Conservation (phyloP, 1,140 invertebrate genomes). For the Nephotettix cincticeps region DNA sequence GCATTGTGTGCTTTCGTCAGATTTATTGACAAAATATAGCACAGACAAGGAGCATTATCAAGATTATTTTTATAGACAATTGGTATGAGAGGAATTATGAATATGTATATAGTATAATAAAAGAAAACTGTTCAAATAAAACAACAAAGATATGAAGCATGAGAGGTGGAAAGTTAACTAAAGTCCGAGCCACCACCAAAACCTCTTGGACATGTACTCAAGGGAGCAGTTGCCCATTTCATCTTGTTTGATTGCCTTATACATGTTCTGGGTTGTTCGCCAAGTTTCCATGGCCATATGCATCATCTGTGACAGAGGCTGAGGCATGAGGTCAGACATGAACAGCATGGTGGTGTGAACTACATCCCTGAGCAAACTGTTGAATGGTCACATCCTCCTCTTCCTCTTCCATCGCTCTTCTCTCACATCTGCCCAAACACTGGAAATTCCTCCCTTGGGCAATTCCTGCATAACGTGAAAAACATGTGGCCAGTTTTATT, state of each 20-base stretch:
- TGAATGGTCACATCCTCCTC: background rate
- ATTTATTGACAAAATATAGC: too few species aligned
- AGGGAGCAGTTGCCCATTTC: constrained; percentile 4
- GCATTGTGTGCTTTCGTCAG: too few species aligned
- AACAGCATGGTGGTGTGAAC: background rate
- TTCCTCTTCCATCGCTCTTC: background rate
- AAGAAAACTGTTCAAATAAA: background rate
- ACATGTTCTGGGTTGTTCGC: background rate
- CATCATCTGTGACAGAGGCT: background rate
- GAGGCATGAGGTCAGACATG: background rate
- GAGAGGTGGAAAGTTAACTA: background rate
- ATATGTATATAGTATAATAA: too few species aligned
- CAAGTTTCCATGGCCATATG: background rate
- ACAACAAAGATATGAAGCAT: background rate
- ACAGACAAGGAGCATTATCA: too few species aligned
- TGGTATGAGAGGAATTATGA: too few species aligned
- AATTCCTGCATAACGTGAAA: background rate
- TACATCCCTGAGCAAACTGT: background rate
- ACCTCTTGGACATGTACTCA: constrained; percentile 2
- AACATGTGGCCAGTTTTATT: background rate
- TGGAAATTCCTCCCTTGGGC: too few species aligned
- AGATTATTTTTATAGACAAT: too few species aligned
- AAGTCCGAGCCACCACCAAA: constrained; percentile 13
- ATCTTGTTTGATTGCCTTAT: constrained; percentile 4
- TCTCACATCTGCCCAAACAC: background rate